phyloP scores from a whole-genome alignment of 2,113 vertebrate species.

The Carassius auratus region DNA sequence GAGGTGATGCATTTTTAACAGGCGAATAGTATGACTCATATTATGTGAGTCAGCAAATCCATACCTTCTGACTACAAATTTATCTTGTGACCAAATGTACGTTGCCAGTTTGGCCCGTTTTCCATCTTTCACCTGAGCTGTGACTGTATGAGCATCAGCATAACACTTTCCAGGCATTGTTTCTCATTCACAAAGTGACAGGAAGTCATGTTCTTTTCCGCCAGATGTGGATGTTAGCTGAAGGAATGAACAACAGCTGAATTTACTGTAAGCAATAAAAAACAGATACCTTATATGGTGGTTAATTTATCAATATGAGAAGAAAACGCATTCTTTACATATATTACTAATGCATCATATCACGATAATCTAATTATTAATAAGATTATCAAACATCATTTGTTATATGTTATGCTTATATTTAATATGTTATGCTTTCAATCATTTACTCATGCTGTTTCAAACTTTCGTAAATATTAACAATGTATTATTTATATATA shows the following conservation, averaged over 20 bases:
- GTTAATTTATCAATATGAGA: background rate
- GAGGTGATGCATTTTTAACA: slow-evolving; percentile 66
- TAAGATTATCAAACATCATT: background rate
- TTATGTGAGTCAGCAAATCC: slow-evolving; percentile 77
- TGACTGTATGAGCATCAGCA: slow-evolving; percentile 10
- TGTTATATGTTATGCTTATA: background rate
- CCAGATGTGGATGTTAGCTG: slow-evolving; percentile 7
- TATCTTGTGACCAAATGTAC: slow-evolving; percentile 65
- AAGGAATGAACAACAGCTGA: background rate
- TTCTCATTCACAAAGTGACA: background rate
- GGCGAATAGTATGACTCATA: slow-evolving; percentile 34
- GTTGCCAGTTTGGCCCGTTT: slow-evolving; percentile 56
- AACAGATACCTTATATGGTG: background rate
- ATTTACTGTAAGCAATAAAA: background rate
- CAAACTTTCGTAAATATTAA: background rate
- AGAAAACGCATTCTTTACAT: background rate
- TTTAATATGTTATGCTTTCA: background rate
- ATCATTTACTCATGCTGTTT: background rate
- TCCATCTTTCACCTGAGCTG: slow-evolving; percentile 52
- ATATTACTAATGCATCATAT: background rate
- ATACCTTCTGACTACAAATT: slow-evolving; percentile 75
- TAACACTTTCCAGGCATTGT: slow-evolving; percentile 2
- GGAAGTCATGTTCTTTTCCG: slow-evolving; percentile 6
- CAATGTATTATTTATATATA: no score
- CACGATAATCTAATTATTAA: background rate